Conservation (phyloP, 2,888 invertebrate genomes). For the Pammene fasciana region DNA sequence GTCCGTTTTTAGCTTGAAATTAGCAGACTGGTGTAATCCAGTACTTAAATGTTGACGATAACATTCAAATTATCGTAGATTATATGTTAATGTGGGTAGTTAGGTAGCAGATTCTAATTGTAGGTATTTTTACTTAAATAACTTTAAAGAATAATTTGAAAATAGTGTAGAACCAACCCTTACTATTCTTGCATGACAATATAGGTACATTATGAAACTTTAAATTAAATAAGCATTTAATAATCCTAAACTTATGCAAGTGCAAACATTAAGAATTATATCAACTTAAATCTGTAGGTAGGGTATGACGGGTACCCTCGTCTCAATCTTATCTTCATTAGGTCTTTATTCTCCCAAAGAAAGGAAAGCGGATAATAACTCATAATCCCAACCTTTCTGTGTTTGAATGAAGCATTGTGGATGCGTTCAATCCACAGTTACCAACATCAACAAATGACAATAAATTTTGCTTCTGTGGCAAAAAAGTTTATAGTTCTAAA, state of each 20-base stretch:
- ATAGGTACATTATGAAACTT: background rate
- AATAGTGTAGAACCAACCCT: background rate
- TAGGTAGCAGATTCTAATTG: no score
- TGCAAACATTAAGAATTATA: constrained; percentile 17
- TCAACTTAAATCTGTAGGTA: constrained; percentile 22
- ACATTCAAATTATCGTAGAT: constrained; percentile 4
- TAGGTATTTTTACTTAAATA: no score
- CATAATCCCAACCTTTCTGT: constrained; percentile 41
- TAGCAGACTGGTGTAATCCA: constrained; percentile 13
- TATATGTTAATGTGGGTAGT: background rate
- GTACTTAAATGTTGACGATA: constrained; percentile 5
- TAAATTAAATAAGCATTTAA: background rate
- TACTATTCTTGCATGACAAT: no score
- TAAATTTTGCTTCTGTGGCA: constrained; percentile 40
- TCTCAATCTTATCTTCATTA: constrained; percentile 42
- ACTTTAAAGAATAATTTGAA: no score
- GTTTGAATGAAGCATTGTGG: constrained; percentile 39
- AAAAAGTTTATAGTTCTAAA: background rate
- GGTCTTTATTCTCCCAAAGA: constrained; percentile 35
- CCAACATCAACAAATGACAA: constrained; percentile 41
- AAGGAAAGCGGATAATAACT: constrained; percentile 40
- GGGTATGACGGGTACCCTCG: constrained; percentile 36
- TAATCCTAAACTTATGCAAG: constrained; percentile 28
- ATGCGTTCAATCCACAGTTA: constrained; percentile 29
- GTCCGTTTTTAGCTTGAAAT: constrained; percentile 26